These are phyloP conservation scores for Phengaris alcon DNA, from an alignment of 2,888 invertebrate genomes.

Conservation along the genomic window DNA sequence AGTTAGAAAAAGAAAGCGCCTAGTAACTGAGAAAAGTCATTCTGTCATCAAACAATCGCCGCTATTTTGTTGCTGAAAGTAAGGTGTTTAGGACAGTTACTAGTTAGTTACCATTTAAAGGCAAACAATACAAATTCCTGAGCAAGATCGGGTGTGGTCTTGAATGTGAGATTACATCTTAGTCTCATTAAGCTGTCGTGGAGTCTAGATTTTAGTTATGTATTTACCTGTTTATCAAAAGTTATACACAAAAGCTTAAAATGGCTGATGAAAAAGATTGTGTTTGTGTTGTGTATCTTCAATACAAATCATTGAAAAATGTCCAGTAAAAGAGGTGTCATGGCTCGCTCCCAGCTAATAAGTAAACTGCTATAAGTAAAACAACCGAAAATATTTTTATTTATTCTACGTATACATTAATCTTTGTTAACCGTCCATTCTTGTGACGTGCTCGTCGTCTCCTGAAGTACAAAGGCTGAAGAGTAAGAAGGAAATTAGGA, in stretches of 20 bases:
- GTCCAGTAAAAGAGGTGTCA: too few species aligned
- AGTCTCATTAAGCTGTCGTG: not conserved
- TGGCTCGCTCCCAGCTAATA: too few species aligned
- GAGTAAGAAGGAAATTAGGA: slow-evolving; percentile 5
- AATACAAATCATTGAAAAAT: too few species aligned
- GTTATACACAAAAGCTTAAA: not conserved
- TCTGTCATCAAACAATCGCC: too few species aligned
- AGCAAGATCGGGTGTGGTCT: not conserved
- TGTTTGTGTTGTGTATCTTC: too few species aligned
- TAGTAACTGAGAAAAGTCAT: not conserved
- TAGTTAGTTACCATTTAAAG: not conserved
- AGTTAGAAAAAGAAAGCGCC: too few species aligned
- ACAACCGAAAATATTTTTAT: not conserved
- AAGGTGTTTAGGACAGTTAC: not conserved
- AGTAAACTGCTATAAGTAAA: not conserved
- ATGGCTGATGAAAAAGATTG: too few species aligned
- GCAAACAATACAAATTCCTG: not conserved
- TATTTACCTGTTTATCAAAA: not conserved
- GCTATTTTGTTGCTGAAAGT: not conserved
- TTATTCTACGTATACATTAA: slow-evolving; percentile 4
- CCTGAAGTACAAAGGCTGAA: slow-evolving; percentile 5
- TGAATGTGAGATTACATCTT: not conserved
- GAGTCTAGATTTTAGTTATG: not conserved
- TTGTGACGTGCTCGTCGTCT: not conserved
- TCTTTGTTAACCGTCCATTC: slow-evolving; percentile 13